Evolutionary conservation across 2,888 invertebrate species (phyloP).

Genomic region (Branchellion lobata): DNA sequence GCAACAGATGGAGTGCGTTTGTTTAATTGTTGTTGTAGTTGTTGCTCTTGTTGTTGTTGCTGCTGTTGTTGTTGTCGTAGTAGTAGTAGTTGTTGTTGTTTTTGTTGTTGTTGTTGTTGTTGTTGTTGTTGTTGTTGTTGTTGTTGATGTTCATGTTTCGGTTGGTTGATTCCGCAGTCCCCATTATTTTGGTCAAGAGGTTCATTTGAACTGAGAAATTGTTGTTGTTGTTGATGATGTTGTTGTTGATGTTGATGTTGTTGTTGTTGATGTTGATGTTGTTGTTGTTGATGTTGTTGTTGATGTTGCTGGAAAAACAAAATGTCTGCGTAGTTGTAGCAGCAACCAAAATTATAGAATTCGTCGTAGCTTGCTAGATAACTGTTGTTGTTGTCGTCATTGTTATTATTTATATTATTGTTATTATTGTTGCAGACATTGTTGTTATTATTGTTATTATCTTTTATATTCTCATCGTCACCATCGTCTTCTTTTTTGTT

Average conservation of each 20-base stretch:
- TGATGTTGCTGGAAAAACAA: neutral
- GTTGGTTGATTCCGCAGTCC: neutral
- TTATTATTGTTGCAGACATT: too few species aligned
- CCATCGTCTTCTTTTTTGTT: too few species aligned
- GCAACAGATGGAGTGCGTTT: too few species aligned
- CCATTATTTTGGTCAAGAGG: neutral
- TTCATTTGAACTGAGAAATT: neutral
- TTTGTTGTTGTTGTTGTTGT: too few species aligned
- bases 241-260: constrained; percentile 8
- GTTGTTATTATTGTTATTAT: too few species aligned
- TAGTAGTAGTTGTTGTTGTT: too few species aligned
- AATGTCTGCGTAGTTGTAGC: neutral
- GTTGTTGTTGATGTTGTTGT: neutral
- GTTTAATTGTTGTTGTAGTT: too few species aligned
- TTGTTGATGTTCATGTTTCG: neutral
- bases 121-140: neutral
- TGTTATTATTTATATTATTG: too few species aligned
- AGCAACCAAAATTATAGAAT: neutral
- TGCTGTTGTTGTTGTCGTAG: too few species aligned
- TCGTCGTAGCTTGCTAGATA: neutral
- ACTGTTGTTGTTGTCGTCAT: constrained; percentile 2
- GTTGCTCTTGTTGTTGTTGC: too few species aligned
- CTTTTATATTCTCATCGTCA: too few species aligned
- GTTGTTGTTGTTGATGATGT: neutral
- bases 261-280: constrained; percentile 15